These are phyloP conservation scores for Lithophane leautieri DNA, from an alignment of 2,888 invertebrate species.

Conservation along the genomic window DNA sequence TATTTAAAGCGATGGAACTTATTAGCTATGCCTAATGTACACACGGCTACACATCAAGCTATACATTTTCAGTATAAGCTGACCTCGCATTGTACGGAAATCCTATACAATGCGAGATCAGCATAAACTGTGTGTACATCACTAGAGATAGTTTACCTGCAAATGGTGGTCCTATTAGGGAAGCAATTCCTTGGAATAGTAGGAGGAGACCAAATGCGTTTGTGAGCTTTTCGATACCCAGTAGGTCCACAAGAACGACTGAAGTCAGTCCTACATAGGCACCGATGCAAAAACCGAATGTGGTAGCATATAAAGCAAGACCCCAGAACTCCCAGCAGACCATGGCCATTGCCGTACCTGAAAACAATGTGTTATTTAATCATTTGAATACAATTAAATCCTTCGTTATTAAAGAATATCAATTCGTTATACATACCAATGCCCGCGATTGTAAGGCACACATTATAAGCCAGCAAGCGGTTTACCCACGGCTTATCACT, in stretches of 20 bases:
- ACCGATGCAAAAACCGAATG: slow-evolving; percentile 97
- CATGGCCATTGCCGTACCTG: slow-evolving; percentile 95
- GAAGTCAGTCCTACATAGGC: slow-evolving; percentile 99
- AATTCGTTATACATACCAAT: slow-evolving; percentile 91
- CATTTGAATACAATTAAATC: background rate
- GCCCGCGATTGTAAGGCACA: slow-evolving; percentile 96
- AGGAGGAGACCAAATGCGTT: slow-evolving; percentile 98
- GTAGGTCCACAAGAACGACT: slow-evolving; percentile 97
- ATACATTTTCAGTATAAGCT: too few species aligned
- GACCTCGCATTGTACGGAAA: too few species aligned
- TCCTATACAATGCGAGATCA: too few species aligned
- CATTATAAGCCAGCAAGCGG: slow-evolving; percentile 96
- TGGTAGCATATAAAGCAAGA: slow-evolving; percentile 94
- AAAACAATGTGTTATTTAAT: slow-evolving; percentile 54
- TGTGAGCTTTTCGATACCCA: slow-evolving; percentile 98
- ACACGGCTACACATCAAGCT: too few species aligned
- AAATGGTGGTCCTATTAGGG: slow-evolving; percentile 97
- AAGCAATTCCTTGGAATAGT: slow-evolving; percentile 98
- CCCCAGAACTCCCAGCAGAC: slow-evolving; percentile 93
- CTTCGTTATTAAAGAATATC: slow-evolving; percentile 19
- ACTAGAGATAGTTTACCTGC: slow-evolving; percentile 92
- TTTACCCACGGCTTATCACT: slow-evolving; percentile 98
- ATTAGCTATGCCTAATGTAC: background rate
- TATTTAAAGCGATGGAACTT: background rate
- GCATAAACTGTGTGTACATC: too few species aligned